These are phyloP conservation scores for Nasonia longicornis DNA, from an alignment of 1,140 invertebrate species.

Conservation along the genomic window DNA sequence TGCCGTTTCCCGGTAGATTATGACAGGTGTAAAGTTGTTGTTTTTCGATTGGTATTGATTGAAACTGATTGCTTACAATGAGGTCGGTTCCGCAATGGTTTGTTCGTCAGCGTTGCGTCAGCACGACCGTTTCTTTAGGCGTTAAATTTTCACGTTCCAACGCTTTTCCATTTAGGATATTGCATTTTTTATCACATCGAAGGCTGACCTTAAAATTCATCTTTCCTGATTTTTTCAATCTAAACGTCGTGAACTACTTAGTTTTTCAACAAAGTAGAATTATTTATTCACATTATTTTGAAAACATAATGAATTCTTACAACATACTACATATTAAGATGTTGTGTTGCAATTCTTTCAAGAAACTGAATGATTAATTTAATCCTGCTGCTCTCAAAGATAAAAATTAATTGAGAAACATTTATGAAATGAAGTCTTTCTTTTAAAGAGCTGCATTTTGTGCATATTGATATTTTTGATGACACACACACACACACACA, in stretches of 20 bases:
- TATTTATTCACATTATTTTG: neutral
- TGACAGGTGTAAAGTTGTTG: constrained; percentile 16
- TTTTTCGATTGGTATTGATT: constrained; percentile 41
- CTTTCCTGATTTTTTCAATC: neutral
- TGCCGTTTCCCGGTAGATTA: neutral
- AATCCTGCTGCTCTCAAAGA: no score
- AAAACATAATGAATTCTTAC: no score
- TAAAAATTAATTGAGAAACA: no score
- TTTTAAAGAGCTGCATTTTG: no score
- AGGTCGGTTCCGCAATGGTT: constrained; percentile 20
- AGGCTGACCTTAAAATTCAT: no score
- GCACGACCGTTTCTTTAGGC: neutral
- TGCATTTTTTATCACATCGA: neutral
- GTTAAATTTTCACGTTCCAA: constrained; percentile 5
- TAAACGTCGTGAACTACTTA: neutral
- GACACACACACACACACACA: no score
- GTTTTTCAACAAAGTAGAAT: neutral
- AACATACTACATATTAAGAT: no score
- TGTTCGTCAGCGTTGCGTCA: constrained; percentile 24
- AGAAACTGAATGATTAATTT: no score
- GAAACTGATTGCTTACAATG: constrained; percentile 28
- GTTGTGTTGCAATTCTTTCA: no score
- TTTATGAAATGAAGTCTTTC: no score
- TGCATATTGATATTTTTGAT: no score
- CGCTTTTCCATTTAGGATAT: neutral